Evolutionary conservation across 2,888 invertebrate genomes (phyloP).

Genomic region (Leucophora obtusa): DNA sequence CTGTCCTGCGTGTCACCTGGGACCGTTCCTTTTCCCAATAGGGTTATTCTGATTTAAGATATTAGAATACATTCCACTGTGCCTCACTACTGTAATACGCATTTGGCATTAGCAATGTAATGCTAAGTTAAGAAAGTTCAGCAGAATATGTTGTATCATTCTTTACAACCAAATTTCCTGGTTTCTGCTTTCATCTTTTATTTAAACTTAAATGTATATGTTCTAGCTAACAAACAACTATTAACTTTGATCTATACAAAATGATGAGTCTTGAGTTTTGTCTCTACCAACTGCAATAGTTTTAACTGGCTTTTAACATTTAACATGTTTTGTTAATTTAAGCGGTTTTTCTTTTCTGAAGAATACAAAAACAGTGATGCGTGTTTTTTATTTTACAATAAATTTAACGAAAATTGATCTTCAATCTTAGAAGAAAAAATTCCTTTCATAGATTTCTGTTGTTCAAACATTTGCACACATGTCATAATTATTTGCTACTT

Average conservation of each 20-base stretch:
- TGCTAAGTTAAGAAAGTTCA: conserved; percentile 17
- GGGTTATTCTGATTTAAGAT: no score
- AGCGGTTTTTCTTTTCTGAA: conserved; percentile 51
- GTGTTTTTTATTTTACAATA: conserved; percentile 11
- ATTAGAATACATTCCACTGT: conserved; percentile 27
- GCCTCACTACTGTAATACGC: conserved; percentile 41
- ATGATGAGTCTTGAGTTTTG: conserved; percentile 30
- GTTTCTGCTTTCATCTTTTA: conserved; percentile 49
- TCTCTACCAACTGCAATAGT: conserved; percentile 4
- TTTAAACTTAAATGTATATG: neutral
- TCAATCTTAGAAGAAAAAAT: conserved; percentile 27
- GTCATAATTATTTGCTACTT: conserved; percentile 59
- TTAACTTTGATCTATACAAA: conserved; percentile 35
- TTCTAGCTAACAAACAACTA: conserved; percentile 24
- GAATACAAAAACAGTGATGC: conserved; percentile 32
- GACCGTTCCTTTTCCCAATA: no score
- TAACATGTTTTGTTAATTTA: conserved; percentile 47
- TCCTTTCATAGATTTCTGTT: conserved; percentile 42
- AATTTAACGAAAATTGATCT: conserved; percentile 40
- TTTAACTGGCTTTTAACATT: conserved; percentile 21
- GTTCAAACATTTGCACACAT: conserved; percentile 43
- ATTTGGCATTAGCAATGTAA: conserved; percentile 43
- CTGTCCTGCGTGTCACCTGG: no score
- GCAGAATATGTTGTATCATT: conserved; percentile 27
- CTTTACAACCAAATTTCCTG: conserved; percentile 53